A percentile compares a stretch with the other conserved stretches of the same genome.
Conservation (phyloP, 1,140 invertebrate species). For the Penaeus vannamei region DNA sequence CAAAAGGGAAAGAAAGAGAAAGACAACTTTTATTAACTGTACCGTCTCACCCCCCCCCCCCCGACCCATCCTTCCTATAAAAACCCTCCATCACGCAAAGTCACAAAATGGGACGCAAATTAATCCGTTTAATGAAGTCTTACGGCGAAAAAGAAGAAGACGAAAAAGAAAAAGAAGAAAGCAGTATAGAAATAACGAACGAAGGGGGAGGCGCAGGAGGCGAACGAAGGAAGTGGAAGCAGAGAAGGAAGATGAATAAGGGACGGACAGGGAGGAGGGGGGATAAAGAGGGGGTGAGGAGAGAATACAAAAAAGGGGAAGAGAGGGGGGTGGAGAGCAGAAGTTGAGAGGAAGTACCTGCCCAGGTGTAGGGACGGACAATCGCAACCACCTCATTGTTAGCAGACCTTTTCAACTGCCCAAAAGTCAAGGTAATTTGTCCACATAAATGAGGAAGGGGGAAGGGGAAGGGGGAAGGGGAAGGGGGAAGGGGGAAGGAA, state of each 20-base stretch:
- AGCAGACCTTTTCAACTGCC: too few relatives aligned
- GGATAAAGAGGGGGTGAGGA: neutral
- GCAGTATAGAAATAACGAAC: neutral
- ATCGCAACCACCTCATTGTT: neutral
- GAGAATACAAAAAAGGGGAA: neutral
- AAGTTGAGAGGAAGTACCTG: neutral
- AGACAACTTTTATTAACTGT: too few relatives aligned
- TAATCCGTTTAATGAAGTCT: too few relatives aligned
- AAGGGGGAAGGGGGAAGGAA: neutral
- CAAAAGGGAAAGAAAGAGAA: neutral
- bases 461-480: neutral
- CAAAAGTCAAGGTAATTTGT: too few relatives aligned
- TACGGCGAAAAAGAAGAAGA: too few relatives aligned
- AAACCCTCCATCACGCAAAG: too few relatives aligned
- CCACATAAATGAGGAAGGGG: neutral
- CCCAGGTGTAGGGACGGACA: neutral
- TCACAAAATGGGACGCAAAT: too few relatives aligned
- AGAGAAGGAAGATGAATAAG: neutral
- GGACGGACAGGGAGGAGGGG: neutral
- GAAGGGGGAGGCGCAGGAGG: neutral
- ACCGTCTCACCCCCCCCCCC: too few relatives aligned
- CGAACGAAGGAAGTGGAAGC: neutral
- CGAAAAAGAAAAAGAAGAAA: neutral
- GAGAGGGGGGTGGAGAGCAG: neutral
- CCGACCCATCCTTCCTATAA: too few relatives aligned